These are phyloP conservation scores for Tamandua tetradactyla DNA, from an alignment of 2,797 vertebrate genomes.

Conservation along the genomic window DNA sequence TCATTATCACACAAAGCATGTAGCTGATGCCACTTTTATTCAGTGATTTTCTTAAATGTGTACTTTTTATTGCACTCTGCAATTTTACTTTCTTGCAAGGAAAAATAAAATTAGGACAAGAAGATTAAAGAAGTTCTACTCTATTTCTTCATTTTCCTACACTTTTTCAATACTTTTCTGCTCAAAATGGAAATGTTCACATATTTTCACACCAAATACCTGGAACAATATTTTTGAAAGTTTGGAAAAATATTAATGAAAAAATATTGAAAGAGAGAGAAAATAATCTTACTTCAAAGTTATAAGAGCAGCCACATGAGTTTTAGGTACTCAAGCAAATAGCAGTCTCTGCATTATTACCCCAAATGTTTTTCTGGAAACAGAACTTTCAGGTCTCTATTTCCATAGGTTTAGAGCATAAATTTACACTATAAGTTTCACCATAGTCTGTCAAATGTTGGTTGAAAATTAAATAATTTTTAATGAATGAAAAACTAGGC, in stretches of 20 bases:
- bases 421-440: not conserved
- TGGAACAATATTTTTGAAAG: not conserved
- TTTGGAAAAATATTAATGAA: not conserved
- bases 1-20: too few relatives aligned
- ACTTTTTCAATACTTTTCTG: not conserved
- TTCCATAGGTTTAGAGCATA: not conserved
- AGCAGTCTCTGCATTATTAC: not conserved
- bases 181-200: not conserved
- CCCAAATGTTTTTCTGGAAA: not conserved
- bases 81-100: too few relatives aligned
- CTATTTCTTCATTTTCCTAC: too few relatives aligned
- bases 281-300: not conserved
- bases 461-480: not conserved
- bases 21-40: too few relatives aligned
- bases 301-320: not conserved
- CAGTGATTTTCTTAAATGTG: too few relatives aligned
- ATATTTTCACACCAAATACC: not conserved
- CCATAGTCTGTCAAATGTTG: not conserved
- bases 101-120: too few relatives aligned
- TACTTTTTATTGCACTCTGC: too few relatives aligned
- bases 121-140: too few relatives aligned
- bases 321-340: not conserved
- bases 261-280: not conserved
- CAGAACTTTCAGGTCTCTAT: not conserved
- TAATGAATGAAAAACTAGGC: not conserved